Base-by-base conservation (phyloP, 2,888 invertebrate species). In the Tribolium freemani region DNA sequence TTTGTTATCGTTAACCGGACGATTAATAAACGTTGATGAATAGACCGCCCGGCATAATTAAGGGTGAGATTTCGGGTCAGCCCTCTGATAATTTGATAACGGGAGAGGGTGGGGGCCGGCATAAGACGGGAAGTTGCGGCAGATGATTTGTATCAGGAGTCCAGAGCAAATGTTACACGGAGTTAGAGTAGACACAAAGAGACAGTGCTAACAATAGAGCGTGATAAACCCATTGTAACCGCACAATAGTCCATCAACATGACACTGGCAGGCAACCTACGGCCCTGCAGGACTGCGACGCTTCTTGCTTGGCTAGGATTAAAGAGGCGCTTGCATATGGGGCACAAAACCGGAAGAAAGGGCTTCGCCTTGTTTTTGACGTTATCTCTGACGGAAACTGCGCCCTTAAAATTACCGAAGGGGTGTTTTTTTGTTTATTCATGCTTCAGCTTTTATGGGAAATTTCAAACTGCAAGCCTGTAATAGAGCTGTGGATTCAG, bases 241-340 rank as follows among this genome's bases (percentile, higher is more conserved):
- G 77, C 80, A 85, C 84, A 85, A 85, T 85, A 83, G 84, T 84
- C 85, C 82, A 85, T 85, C 85, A 85, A 82, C 83, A 82, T 83
- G 83, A 84, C 84, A 83, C 82, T 81, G 79, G 76, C 83, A 83
- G 83, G 75, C 78, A 76, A 80, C 79, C 76, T 69, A 75, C 72
- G 64, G 69, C 63, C 63, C 53, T 45, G 58, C 69, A 69, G 72
- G 69, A 69, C 69, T 26, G 31, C 31, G 31, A 31, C 63, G 16
- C 53, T 69, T 69, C 58, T 67, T 67, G 60, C 21, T n/a, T 21
- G 57, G 20, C 60, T 30, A 13, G 57, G 30, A 63, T 71, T 63
- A 66, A 71, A 69, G 69, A 58, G 51, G 57, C 57, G 45, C 57
- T 48, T 67, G 69, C 68, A 57, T 56, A 31, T 60, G 48, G 31